phyloP scores from a whole-genome alignment of 2,113 vertebrate species.

The Tupaia tana region DNA sequence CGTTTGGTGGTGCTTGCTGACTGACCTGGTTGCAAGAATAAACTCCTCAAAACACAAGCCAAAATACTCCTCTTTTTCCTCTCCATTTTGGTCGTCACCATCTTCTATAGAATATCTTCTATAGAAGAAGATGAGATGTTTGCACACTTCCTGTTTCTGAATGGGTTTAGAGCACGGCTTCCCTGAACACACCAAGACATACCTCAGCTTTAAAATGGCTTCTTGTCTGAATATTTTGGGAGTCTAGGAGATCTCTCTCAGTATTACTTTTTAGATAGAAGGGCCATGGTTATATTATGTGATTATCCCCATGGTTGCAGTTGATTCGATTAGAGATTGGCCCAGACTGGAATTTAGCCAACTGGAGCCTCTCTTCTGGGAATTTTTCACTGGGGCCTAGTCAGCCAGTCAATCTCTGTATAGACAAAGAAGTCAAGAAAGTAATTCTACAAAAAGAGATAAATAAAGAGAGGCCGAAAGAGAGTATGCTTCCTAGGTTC shows the following conservation, averaged over 20 bases:
- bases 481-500: background rate
- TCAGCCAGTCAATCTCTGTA: background rate
- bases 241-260: background rate
- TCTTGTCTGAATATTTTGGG: too few species aligned
- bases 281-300: background rate
- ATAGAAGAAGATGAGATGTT: too few species aligned
- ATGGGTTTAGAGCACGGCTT: too few species aligned
- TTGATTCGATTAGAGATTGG: background rate
- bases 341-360: background rate
- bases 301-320: background rate
- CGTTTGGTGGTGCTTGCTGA: too few species aligned
- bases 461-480: background rate
- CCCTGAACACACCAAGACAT: too few species aligned
- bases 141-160: background rate
- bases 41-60: too few species aligned
- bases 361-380: background rate
- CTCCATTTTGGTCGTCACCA: background rate
- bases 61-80: background rate
- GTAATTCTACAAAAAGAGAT: background rate
- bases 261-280: background rate
- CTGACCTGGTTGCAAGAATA: too few species aligned
- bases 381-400: background rate
- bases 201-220: too few species aligned
- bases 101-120: background rate
- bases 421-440: conserved; percentile 11